Evolutionary conservation across 2,797 vertebrate genomes (phyloP).

Genomic region (Acanthurus tractus): DNA sequence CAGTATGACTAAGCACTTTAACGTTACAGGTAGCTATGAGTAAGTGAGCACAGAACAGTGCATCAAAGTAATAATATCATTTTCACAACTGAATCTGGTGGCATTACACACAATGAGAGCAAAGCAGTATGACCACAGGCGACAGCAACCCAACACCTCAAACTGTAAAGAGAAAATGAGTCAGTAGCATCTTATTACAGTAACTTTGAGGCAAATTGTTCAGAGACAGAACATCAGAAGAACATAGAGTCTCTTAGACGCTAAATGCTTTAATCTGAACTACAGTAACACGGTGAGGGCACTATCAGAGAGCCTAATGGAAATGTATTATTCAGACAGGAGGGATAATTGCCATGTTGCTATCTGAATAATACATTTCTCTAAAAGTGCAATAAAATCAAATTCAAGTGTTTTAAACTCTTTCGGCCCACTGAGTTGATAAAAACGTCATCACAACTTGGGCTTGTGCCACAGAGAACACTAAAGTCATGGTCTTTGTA

Average conservation of each 20-base stretch:
- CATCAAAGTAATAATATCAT: conserved; percentile 74
- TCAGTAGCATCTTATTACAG: conserved; percentile 71
- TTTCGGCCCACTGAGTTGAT: background rate
- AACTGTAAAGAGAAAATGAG: conserved; percentile 62
- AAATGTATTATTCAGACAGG: conserved; percentile 67
- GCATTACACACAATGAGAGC: conserved; percentile 53
- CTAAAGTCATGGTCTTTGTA: too few species aligned
- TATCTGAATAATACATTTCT: conserved; percentile 54
- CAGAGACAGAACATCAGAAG: conserved; percentile 6
- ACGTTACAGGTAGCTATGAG: conserved; percentile 39
- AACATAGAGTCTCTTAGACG: conserved; percentile 26
- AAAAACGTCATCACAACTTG: conserved; percentile 2
- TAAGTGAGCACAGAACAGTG: conserved; percentile 55
- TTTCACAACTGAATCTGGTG: conserved; percentile 55
- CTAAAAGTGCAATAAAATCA: conserved; percentile 13
- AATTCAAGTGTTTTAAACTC: background rate
- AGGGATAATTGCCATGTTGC: conserved; percentile 28
- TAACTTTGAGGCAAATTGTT: conserved; percentile 30
- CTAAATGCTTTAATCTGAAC: conserved; percentile 20
- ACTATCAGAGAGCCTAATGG: conserved; percentile 38
- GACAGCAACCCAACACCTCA: conserved; percentile 63
- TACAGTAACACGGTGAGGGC: conserved; percentile 18
- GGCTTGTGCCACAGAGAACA: too few species aligned
- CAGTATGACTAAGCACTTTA: conserved; percentile 45
- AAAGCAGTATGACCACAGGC: conserved; percentile 53